These are phyloP conservation scores for Miniopterus natalensis DNA, from an alignment of 2,113 vertebrate species.

Conservation along the genomic window DNA sequence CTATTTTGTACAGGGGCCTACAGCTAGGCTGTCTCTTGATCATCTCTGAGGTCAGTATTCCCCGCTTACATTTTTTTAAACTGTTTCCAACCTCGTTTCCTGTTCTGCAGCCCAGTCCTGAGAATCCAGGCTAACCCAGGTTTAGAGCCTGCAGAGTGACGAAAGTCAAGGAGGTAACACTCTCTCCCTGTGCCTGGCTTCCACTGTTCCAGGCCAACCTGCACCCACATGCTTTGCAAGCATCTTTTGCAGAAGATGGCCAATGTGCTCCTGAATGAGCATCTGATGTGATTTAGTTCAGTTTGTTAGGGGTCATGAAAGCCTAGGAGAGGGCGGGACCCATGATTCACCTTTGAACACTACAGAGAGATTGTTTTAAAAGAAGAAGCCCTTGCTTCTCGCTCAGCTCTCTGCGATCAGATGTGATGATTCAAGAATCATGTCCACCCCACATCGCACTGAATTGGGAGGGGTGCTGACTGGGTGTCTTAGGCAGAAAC, in stretches of 20 bases:
- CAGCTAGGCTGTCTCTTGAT: not conserved
- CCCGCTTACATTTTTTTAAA: not conserved
- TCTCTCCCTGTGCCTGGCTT: no score
- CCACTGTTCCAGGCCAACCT: not conserved
- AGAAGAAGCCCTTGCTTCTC: not conserved
- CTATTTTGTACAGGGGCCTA: not conserved
- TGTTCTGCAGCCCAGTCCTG: not conserved
- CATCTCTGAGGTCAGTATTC: not conserved
- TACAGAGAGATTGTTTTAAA: not conserved
- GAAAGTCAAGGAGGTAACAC: not conserved
- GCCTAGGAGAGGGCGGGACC: not conserved
- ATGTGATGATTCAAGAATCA: not conserved
- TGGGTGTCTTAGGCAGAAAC: not conserved
- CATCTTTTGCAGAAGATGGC: not conserved
- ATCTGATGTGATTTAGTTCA: not conserved
- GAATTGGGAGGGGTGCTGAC: not conserved
- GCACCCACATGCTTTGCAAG: not conserved
- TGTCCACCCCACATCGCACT: not conserved
- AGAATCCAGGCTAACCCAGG: not conserved
- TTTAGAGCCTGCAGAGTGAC: not conserved
- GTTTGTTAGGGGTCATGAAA: not conserved
- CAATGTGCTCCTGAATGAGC: not conserved
- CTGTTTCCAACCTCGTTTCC: not conserved
- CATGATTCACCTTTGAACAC: not conserved
- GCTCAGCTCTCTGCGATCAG: not conserved